A percentile compares a stretch with the other conserved stretches of the same genome.
Conservation (phyloP, 2,888 invertebrate genomes). For the Cryptus viduatorius region DNA sequence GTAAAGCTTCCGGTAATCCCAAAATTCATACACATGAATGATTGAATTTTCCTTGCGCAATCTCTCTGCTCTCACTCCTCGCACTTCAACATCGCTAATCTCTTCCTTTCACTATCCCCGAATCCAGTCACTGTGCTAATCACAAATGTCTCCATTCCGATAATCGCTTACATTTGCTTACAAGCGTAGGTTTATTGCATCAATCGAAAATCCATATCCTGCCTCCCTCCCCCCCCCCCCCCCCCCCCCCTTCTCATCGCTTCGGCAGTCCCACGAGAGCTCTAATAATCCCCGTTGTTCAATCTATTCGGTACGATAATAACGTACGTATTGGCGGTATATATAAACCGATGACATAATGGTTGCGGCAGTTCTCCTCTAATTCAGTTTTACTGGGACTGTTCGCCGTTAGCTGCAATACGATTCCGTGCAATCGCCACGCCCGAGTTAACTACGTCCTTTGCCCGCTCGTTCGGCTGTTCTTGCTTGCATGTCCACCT, state of each 20-base stretch:
- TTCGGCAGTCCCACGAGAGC: slow-evolving; percentile 17
- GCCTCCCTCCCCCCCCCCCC: background rate
- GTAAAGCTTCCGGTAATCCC: too few relatives aligned
- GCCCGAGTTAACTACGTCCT: slow-evolving; percentile 19
- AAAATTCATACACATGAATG: background rate
- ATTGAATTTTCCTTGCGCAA: background rate
- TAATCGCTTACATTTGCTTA: slow-evolving; percentile 54
- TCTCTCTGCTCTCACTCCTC: background rate
- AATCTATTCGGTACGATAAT: slow-evolving; percentile 37
- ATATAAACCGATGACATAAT: slow-evolving; percentile 49
- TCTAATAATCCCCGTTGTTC: slow-evolving; percentile 46
- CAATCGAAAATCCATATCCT: slow-evolving; percentile 33
- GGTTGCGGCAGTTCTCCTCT: slow-evolving; percentile 37
- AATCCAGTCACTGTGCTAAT: slow-evolving; percentile 25
- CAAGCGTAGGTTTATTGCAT: slow-evolving; percentile 29
- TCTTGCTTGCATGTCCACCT: slow-evolving; percentile 24
- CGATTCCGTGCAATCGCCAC: slow-evolving; percentile 47
- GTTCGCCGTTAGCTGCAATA: slow-evolving; percentile 36
- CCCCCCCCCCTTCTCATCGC: background rate
- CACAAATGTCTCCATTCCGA: slow-evolving; percentile 37
- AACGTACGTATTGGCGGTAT: slow-evolving; percentile 34
- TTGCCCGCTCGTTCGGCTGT: slow-evolving; percentile 30
- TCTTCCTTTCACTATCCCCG: background rate
- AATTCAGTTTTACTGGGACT: slow-evolving; percentile 48
- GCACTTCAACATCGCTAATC: background rate